Percentiles rank a stretch among this genome's conserved stretches.
These are phyloP conservation scores for Pagetopsis macropterus DNA, from an alignment of 2,797 vertebrate species.

Conservation along the genomic window DNA sequence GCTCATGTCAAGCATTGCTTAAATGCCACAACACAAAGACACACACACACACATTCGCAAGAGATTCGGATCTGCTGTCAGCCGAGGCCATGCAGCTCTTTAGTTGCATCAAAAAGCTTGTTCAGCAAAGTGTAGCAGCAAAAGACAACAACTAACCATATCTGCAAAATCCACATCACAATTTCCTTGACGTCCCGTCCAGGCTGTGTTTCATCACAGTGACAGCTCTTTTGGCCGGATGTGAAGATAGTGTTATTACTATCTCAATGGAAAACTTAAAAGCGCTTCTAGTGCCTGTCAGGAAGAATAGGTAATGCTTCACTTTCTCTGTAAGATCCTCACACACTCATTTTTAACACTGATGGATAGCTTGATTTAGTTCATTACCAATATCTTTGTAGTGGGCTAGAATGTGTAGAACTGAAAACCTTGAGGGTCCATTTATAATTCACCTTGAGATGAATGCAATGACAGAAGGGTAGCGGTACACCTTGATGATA, in stretches of 20 bases:
- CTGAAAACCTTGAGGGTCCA: slow-evolving; percentile 48
- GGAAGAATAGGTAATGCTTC: slow-evolving; percentile 59
- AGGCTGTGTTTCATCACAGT: slow-evolving; percentile 64
- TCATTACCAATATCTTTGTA: slow-evolving; percentile 55
- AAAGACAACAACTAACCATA: slow-evolving; percentile 60
- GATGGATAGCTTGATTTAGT: slow-evolving; percentile 71
- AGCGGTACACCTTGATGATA: slow-evolving; percentile 71
- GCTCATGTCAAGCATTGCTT: slow-evolving; percentile 42
- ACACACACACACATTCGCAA: not conserved
- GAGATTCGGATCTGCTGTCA: slow-evolving; percentile 48
- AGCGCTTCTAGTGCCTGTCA: slow-evolving; percentile 64
- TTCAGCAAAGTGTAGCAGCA: slow-evolving; percentile 65
- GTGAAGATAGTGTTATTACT: slow-evolving; percentile 59
- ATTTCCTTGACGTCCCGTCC: slow-evolving; percentile 57
- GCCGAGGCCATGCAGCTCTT: slow-evolving; percentile 41
- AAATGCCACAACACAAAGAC: slow-evolving; percentile 44
- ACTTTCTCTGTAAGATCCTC: slow-evolving; percentile 51
- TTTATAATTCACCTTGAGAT: slow-evolving; percentile 83
- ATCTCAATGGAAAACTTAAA: slow-evolving; percentile 59
- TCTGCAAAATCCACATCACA: slow-evolving; percentile 60
- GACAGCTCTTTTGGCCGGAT: slow-evolving; percentile 60
- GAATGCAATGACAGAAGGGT: slow-evolving; percentile 73
- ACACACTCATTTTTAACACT: slow-evolving; percentile 61
- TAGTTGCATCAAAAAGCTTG: slow-evolving; percentile 47
- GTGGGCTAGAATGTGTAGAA: slow-evolving; percentile 45